Base-by-base conservation (phyloP, 2,113 vertebrate genomes). In the Carassius gibelio region DNA sequence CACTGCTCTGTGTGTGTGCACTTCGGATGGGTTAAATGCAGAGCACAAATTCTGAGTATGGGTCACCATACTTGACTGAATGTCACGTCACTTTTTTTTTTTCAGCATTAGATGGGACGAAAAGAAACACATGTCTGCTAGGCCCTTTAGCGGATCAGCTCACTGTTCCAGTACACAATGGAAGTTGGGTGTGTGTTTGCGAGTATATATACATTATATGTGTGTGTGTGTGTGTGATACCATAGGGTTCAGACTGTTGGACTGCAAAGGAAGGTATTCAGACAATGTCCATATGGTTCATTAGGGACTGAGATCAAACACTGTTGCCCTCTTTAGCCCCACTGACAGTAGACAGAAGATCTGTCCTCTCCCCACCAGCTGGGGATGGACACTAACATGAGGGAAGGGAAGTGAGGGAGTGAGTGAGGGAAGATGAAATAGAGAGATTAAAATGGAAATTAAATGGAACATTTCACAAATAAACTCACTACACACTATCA, bases 351-450 rank as follows among this genome's bases (percentile, higher is more conserved):
- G 77, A 82, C 62, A 82, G 59, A 77, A 75, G 68, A 86, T 87
- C 86, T 87, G 82, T 89, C 86, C 69, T 84, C 86, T 86, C 61
- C 50, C 13, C 36, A 45, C 88, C 89, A 90, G 89, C 88, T 89
- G 89, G 42, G n/a, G 79, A 68, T 19, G 50, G 50, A 34, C n/a
- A 21, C 61, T 66, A 81, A 48, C 64, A 71, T 1, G 19, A 52
- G 30, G 71, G 69, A 48, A 45, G 42, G 42, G 8, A 45, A 75
- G 38, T 45, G 42, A 45, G 42, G 8, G 42, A 55, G 59, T 19
- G 50, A 75, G 30, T 57, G 50, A 68, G 38, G 2, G 30, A 38
- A 50, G 55, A 38, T 19, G 17, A 17, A 45, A 80, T 8, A 23
- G 42, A 81, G 23, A 52, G 38, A 50, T 72, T 19, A n/a, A 66